Percentiles rank a stretch among this genome's conserved stretches.
Evolutionary conservation across 2,113 vertebrate species (phyloP).

Genomic region (Tylochromis polylepis): DNA sequence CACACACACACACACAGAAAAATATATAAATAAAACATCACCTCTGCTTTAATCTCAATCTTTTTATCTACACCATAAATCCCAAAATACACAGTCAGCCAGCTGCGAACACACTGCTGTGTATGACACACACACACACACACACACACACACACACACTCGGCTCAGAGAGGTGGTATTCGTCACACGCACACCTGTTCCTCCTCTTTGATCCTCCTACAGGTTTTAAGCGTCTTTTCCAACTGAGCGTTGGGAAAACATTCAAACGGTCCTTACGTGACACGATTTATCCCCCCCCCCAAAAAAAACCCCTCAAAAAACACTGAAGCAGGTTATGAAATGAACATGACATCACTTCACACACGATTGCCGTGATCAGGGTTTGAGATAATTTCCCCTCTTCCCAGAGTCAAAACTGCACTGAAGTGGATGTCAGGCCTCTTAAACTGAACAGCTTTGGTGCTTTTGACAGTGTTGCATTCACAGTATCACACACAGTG

Average conservation of each 20-base stretch:
- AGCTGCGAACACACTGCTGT: background rate
- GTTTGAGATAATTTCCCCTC: background rate
- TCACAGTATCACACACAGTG: background rate
- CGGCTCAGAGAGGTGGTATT: background rate
- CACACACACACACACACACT: background rate
- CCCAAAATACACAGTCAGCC: conserved; percentile 9
- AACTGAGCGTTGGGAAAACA: background rate
- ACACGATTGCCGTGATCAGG: background rate
- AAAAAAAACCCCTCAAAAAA: fast-evolving
- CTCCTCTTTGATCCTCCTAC: conserved; percentile 36
- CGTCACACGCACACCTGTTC: conserved; percentile 3
- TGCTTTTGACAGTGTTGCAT: background rate
- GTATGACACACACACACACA: background rate
- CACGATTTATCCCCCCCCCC: too few species aligned
- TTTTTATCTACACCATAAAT: conserved; percentile 9
- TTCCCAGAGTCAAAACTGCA: background rate
- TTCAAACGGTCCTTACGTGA: background rate
- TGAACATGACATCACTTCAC: background rate
- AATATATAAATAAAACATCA: background rate
- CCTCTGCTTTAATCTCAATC: conserved; percentile 6
- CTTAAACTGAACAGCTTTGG: background rate
- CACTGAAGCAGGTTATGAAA: background rate
- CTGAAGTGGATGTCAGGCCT: background rate
- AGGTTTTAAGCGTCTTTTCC: background rate
- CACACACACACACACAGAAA: background rate